These are phyloP conservation scores for Thymelicus sylvestris DNA, from an alignment of 2,888 invertebrate species.

Conservation along the genomic window DNA sequence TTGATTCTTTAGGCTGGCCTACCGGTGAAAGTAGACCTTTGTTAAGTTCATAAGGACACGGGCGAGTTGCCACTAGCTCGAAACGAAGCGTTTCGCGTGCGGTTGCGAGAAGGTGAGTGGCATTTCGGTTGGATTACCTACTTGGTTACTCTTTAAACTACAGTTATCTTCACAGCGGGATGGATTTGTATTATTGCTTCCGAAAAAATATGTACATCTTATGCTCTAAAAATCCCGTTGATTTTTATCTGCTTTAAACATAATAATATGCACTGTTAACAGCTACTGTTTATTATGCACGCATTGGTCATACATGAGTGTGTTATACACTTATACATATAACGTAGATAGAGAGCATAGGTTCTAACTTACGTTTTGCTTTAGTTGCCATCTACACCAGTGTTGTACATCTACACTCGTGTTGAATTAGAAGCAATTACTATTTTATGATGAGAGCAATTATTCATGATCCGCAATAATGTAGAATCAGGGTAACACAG, in stretches of 20 bases:
- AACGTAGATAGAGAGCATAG: not conserved
- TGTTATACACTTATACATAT: constrained; percentile 10
- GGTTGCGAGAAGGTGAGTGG: constrained; percentile 77
- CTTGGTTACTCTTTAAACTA: constrained; percentile 63
- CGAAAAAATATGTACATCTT: constrained; percentile 42
- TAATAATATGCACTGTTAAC: constrained; percentile 8
- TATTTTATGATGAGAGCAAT: too few species aligned
- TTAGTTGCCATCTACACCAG: not conserved
- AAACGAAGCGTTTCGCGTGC: constrained; percentile 75
- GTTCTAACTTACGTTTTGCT: not conserved
- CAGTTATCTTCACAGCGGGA: constrained; percentile 59
- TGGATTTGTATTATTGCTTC: constrained; percentile 47
- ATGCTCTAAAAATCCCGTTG: constrained; percentile 36
- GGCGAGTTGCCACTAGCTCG: constrained; percentile 71
- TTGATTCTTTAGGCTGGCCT: constrained; percentile 70
- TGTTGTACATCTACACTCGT: too few species aligned
- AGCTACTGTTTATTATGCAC: constrained; percentile 35
- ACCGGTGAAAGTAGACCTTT: constrained; percentile 83
- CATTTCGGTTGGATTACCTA: constrained; percentile 66
- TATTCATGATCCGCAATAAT: too few species aligned
- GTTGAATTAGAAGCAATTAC: too few species aligned
- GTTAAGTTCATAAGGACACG: constrained; percentile 82
- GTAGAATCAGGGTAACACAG: too few species aligned
- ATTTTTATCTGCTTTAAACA: constrained; percentile 26
- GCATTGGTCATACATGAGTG: constrained; percentile 32